These are phyloP conservation scores for Yasuhikotakia modesta DNA, from an alignment of 2,797 vertebrate genomes.

Conservation along the genomic window DNA sequence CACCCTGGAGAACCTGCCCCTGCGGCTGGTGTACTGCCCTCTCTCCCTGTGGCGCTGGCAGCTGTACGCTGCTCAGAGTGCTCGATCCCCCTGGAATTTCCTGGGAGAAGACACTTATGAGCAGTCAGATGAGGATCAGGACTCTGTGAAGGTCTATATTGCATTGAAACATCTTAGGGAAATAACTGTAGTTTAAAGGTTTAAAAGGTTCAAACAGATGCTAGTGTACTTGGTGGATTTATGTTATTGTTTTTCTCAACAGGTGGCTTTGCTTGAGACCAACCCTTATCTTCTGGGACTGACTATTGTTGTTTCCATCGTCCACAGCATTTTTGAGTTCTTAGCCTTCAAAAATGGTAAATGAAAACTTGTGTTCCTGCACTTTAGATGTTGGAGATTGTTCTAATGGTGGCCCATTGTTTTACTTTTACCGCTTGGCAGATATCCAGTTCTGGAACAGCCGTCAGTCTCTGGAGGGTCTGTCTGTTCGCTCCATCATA, in stretches of 20 bases:
- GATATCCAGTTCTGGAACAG: slow-evolving; percentile 99
- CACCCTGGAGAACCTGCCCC: slow-evolving; percentile 80
- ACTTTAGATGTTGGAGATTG: not conserved
- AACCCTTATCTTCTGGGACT: slow-evolving; percentile 92
- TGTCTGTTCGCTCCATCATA: slow-evolving; percentile 93
- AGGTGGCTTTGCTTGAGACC: slow-evolving; percentile 95
- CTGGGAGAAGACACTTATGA: slow-evolving; percentile 91
- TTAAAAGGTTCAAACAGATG: too few species aligned
- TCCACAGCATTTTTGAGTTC: slow-evolving; percentile 97
- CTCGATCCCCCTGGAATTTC: slow-evolving; percentile 93
- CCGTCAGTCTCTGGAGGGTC: slow-evolving; percentile 91
- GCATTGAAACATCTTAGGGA: not conserved
- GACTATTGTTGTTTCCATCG: slow-evolving; percentile 92
- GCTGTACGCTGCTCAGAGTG: slow-evolving; percentile 92
- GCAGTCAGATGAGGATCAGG: slow-evolving; percentile 95
- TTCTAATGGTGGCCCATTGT: not conserved
- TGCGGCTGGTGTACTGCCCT: slow-evolving; percentile 88
- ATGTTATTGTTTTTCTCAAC: slow-evolving; percentile 33
- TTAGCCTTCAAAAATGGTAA: slow-evolving; percentile 96
- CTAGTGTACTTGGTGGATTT: not conserved
- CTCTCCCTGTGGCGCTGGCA: slow-evolving; percentile 97
- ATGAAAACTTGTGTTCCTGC: slow-evolving; percentile 27
- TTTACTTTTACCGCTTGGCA: slow-evolving; percentile 60
- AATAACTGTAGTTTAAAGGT: not conserved
- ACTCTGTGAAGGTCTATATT: slow-evolving; percentile 89